Evolutionary conservation across 2,888 invertebrate genomes (phyloP).

Genomic region (Synanthedon myopaeformis): DNA sequence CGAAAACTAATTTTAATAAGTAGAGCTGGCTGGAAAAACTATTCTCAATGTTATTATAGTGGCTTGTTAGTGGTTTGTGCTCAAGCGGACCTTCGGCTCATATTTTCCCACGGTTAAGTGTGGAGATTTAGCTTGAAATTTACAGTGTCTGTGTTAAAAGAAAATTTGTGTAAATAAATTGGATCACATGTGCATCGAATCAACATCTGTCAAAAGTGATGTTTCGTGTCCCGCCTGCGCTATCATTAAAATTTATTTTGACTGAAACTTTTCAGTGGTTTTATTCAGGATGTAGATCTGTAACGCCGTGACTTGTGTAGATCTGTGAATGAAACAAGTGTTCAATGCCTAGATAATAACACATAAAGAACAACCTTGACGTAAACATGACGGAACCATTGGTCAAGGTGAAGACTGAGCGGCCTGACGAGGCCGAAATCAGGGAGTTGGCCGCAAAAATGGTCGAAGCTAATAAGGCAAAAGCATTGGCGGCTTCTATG

Average conservation of each 20-base stretch:
- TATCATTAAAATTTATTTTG: conserved; percentile 48
- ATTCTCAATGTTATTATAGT: no score
- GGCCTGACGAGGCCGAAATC: conserved; percentile 89
- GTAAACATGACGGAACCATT: conserved; percentile 39
- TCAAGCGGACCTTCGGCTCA: not conserved
- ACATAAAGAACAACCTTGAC: conserved; percentile 4
- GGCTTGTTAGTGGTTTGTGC: not conserved
- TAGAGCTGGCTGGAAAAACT: not conserved
- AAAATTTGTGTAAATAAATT: conserved; percentile 8
- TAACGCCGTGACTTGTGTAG: conserved; percentile 9
- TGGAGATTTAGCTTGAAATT: not conserved
- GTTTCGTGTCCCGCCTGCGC: conserved; percentile 27
- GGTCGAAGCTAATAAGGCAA: conserved; percentile 84
- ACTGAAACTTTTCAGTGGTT: conserved; percentile 27
- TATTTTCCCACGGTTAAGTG: not conserved
- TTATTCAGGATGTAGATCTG: conserved; percentile 49
- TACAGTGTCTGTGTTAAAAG: conserved; percentile 4
- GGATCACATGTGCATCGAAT: not conserved
- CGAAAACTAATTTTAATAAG: conserved; percentile 14
- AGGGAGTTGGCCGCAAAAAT: conserved; percentile 87
- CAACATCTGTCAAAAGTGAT: conserved; percentile 48
- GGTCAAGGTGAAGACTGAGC: conserved; percentile 77
- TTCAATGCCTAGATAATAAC: not conserved
- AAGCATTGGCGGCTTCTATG: conserved; percentile 58
- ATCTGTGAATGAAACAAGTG: not conserved